Conservation (phyloP, 1,140 invertebrate species). For the Nylanderia fulva region DNA sequence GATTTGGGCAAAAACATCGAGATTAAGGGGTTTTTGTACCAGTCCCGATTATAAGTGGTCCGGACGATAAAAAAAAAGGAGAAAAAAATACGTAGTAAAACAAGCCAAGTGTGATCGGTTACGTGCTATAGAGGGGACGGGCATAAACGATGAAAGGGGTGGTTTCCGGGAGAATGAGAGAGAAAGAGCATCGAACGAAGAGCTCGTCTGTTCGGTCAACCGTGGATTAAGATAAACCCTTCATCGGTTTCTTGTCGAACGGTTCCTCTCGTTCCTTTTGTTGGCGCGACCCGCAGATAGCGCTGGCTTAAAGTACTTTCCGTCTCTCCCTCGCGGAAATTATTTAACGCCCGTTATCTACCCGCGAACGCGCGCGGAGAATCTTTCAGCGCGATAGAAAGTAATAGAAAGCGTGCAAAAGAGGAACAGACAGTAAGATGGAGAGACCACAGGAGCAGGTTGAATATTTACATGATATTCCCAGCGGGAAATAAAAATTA, state of each 20-base stretch:
- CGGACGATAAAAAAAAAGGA: slow-evolving; percentile 54
- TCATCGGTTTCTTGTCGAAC: slow-evolving; percentile 84
- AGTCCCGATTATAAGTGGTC: slow-evolving; percentile 36
- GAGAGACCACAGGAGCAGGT: neutral
- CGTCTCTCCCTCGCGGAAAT: slow-evolving; percentile 66
- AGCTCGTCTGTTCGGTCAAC: slow-evolving; percentile 84
- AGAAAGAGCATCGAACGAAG: slow-evolving; percentile 68
- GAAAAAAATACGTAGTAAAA: slow-evolving; percentile 79
- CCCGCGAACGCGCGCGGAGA: slow-evolving; percentile 4
- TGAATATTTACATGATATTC: slow-evolving; percentile 27
- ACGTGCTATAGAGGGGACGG: slow-evolving; percentile 75
- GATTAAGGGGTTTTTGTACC: slow-evolving; percentile 11
- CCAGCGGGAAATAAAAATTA: slow-evolving; percentile 21
- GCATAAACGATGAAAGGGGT: slow-evolving; percentile 69
- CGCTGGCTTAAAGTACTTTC: slow-evolving; percentile 68
- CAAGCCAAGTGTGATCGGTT: slow-evolving; percentile 84
- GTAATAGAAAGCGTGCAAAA: slow-evolving; percentile 41
- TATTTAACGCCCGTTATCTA: slow-evolving; percentile 66
- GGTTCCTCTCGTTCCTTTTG: slow-evolving; percentile 79
- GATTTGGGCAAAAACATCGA: slow-evolving; percentile 23
- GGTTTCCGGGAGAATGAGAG: slow-evolving; percentile 56
- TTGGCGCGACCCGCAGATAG: slow-evolving; percentile 64
- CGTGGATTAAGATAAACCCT: slow-evolving; percentile 86
- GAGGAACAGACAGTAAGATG: neutral
- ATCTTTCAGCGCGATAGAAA: slow-evolving; percentile 48